These are phyloP conservation scores for Cosmia trapezina DNA, from an alignment of 2,888 invertebrate species.

Conservation along the genomic window DNA sequence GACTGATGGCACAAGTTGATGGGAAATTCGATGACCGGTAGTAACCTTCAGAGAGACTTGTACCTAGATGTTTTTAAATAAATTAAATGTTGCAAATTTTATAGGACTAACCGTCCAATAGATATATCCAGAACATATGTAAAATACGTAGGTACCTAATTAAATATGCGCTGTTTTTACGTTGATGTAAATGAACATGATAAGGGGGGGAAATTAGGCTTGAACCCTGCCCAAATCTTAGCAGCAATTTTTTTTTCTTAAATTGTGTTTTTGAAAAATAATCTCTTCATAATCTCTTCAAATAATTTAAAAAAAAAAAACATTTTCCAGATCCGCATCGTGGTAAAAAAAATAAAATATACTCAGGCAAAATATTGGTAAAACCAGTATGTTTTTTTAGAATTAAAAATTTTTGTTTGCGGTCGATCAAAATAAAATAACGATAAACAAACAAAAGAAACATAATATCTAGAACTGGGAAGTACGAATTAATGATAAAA, in stretches of 20 bases:
- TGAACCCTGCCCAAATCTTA: not conserved
- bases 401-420: not conserved
- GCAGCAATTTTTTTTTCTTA: too few relatives aligned
- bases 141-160: not conserved
- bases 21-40: constrained; percentile 62
- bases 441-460: not conserved
- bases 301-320: not conserved
- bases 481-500: not conserved
- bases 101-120: not conserved
- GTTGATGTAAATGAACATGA: not conserved
- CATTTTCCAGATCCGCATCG: not conserved
- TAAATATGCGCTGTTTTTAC: not conserved
- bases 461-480: not conserved
- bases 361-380: not conserved
- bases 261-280: not conserved
- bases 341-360: not conserved
- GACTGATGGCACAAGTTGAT: constrained; percentile 74
- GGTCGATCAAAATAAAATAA: not conserved
- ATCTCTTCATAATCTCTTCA: too few relatives aligned
- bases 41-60: constrained; percentile 18
- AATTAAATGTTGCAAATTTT: not conserved
- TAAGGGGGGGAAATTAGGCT: not conserved
- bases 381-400: not conserved
- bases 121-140: not conserved
- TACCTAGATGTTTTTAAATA: not conserved